Percentiles rank a stretch among this genome's conserved stretches.
Evolutionary conservation across 2,888 invertebrate genomes (phyloP).

Genomic region (Criorhina ranunculi): DNA sequence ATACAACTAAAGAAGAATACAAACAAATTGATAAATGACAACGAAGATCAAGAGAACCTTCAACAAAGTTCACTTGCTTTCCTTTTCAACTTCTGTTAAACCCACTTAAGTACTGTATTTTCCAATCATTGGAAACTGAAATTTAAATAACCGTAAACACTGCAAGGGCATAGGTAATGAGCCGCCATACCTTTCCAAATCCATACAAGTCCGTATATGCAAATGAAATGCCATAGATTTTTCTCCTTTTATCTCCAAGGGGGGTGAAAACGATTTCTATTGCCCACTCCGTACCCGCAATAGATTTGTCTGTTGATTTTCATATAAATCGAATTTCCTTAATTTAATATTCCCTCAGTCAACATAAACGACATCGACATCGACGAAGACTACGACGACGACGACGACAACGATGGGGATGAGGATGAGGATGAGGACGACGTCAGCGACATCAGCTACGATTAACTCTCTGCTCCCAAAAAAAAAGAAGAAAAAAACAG

Average conservation of each 20-base stretch:
- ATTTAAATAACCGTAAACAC: conserved; percentile 36
- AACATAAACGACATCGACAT: conserved; percentile 5
- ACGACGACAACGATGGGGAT: too few relatives aligned
- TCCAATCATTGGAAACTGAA: conserved; percentile 22
- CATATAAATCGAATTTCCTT: conserved; percentile 81
- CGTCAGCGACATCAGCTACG: conserved; percentile 53
- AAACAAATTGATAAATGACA: not conserved
- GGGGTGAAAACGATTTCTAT: conserved; percentile 7
- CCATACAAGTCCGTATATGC: not conserved
- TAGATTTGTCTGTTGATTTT: conserved; percentile 76
- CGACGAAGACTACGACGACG: too few relatives aligned
- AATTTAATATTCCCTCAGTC: conserved; percentile 79
- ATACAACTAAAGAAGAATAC: too few relatives aligned
- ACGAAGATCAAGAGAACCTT: not conserved
- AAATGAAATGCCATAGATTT: not conserved
- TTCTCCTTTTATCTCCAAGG: not conserved
- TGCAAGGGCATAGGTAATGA: conserved; percentile 36
- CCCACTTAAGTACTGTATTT: conserved; percentile 7
- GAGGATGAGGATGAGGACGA: too few relatives aligned
- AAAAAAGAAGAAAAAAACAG: conserved; percentile 2
- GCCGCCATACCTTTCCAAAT: not conserved
- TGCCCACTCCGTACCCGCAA: not conserved
- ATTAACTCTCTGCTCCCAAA: conserved; percentile 43
- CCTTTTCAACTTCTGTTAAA: not conserved
- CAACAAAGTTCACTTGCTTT: not conserved